phyloP scores from a whole-genome alignment of 2,888 invertebrate genomes.

The Byasa hedistus region DNA sequence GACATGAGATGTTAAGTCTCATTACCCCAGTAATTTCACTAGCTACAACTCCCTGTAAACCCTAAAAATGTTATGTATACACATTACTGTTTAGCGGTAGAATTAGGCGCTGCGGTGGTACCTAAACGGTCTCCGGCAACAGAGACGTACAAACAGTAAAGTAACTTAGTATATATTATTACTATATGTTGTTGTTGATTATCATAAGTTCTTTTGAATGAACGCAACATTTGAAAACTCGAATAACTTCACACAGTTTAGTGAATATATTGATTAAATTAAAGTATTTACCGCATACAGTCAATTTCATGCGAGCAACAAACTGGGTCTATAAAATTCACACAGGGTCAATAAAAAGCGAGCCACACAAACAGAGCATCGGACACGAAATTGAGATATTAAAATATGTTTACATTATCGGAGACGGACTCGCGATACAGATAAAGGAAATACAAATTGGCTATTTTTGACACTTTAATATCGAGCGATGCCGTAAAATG shows the following conservation, averaged over 20 bases:
- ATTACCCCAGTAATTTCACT: too few relatives aligned
- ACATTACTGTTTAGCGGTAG: too few relatives aligned
- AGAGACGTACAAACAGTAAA: too few relatives aligned
- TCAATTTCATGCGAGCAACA: neutral
- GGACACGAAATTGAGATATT: constrained; percentile 27
- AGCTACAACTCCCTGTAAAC: too few relatives aligned
- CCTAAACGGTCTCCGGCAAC: too few relatives aligned
- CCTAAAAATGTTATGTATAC: too few relatives aligned
- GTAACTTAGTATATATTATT: too few relatives aligned
- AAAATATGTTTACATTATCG: constrained; percentile 26
- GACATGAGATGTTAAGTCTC: too few relatives aligned
- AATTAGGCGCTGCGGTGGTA: too few relatives aligned
- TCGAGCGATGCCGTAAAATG: constrained; percentile 20
- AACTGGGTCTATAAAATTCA: constrained; percentile 4
- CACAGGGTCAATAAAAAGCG: constrained; percentile 1
- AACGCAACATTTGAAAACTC: neutral
- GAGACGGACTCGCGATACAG: constrained; percentile 16
- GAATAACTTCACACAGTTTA: neutral
- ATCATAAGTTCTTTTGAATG: neutral
- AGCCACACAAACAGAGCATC: constrained; percentile 4
- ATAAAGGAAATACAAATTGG: constrained; percentile 26
- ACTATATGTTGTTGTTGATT: too few relatives aligned
- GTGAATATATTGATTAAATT: neutral
- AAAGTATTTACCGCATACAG: neutral
- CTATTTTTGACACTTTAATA: constrained; percentile 30